A percentile compares a stretch with the other conserved stretches of the same genome.
phyloP scores from a whole-genome alignment of 1,140 invertebrate genomes.

The Brachionus angularis region DNA sequence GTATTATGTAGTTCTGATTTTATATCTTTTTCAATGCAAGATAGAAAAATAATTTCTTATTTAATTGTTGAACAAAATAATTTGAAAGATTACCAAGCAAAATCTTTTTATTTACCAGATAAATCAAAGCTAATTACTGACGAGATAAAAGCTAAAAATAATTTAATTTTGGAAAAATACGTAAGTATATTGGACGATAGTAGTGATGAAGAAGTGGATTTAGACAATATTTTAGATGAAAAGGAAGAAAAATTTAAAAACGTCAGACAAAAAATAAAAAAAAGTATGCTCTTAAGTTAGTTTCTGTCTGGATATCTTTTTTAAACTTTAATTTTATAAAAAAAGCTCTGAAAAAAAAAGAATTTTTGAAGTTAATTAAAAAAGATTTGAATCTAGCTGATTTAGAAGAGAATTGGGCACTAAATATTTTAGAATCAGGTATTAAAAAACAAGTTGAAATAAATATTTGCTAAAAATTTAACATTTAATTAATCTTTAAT shows the following conservation, averaged over 20 bases:
- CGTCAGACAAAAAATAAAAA: background rate
- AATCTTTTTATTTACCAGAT: background rate
- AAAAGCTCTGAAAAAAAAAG: background rate
- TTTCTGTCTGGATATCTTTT: background rate
- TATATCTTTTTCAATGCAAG: conserved; percentile 1
- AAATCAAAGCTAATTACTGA: too few relatives aligned
- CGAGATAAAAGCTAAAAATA: background rate
- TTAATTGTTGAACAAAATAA: background rate
- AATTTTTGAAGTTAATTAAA: background rate
- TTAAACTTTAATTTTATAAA: background rate
- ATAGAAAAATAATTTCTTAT: conserved; percentile 8
- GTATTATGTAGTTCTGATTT: background rate
- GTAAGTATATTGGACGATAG: background rate
- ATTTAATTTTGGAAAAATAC: background rate
- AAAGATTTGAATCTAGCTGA: background rate
- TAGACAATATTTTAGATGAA: background rate
- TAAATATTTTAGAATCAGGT: background rate
- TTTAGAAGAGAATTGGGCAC: background rate
- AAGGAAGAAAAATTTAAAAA: background rate
- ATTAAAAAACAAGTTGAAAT: too few relatives aligned
- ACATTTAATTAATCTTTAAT: too few relatives aligned
- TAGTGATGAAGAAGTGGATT: conserved; percentile 10
- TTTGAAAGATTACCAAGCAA: background rate
- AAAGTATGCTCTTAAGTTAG: background rate
- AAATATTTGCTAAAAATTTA: too few relatives aligned